These are phyloP conservation scores for Basileuterus tristriatus DNA, from an alignment of 2,797 vertebrate species.

Conservation along the genomic window DNA sequence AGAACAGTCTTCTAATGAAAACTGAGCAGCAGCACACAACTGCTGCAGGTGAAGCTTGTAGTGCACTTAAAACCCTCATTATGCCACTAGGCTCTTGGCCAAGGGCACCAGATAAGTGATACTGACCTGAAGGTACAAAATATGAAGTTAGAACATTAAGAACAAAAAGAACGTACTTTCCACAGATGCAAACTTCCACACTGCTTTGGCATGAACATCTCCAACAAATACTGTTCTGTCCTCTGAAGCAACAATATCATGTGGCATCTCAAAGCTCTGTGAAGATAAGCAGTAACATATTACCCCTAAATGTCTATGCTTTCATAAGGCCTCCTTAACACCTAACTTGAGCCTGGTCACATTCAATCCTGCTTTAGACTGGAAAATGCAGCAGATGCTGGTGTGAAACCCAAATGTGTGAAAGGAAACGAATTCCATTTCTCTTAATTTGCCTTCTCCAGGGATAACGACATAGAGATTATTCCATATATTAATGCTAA, in stretches of 20 bases:
- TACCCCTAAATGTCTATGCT: neutral
- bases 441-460: neutral
- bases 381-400: neutral
- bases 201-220: conserved; percentile 81
- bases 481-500: neutral
- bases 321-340: neutral
- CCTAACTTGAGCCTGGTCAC: neutral
- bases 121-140: neutral
- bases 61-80: neutral
- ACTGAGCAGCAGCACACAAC: neutral
- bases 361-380: neutral
- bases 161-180: conserved; percentile 82
- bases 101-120: neutral
- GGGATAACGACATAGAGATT: neutral
- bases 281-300: conserved; percentile 5
- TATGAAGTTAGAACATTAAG: neutral
- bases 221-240: conserved; percentile 87
- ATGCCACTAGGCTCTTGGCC: neutral
- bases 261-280: conserved; percentile 92
- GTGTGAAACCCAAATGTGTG: neutral
- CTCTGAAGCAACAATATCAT: conserved; percentile 84
- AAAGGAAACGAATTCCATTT: neutral
- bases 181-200: conserved; percentile 87
- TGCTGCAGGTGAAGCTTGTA: neutral
- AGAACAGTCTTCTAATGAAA: neutral